Evolutionary conservation across 2,888 invertebrate genomes (phyloP).

Genomic region (Leptinotarsa peninsularis): DNA sequence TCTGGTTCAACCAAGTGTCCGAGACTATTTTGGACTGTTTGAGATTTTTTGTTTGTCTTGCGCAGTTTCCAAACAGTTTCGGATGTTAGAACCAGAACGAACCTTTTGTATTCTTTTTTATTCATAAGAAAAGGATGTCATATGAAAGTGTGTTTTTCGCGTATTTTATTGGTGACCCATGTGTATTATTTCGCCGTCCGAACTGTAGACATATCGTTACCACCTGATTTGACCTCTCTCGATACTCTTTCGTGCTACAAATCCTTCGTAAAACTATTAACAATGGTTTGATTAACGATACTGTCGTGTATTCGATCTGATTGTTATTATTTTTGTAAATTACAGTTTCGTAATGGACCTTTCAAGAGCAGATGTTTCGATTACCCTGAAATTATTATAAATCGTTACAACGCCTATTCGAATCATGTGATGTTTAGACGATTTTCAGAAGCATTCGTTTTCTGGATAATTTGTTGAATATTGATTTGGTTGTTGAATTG

Average conservation of each 20-base stretch:
- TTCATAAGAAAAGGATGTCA: too few relatives aligned
- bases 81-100: too few relatives aligned
- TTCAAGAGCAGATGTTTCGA: slow-evolving; percentile 51
- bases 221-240: slow-evolving; percentile 1
- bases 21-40: too few relatives aligned
- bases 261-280: slow-evolving; percentile 7
- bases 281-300: slow-evolving; percentile 16
- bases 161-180: too few relatives aligned
- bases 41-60: too few relatives aligned
- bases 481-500: slow-evolving; percentile 39
- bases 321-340: slow-evolving; percentile 18
- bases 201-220: neutral
- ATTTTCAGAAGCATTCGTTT: slow-evolving; percentile 28
- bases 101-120: too few relatives aligned
- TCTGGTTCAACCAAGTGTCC: too few relatives aligned
- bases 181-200: too few relatives aligned
- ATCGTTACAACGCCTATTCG: slow-evolving; percentile 43
- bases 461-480: slow-evolving; percentile 40
- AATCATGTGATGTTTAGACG: slow-evolving; percentile 28
- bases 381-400: slow-evolving; percentile 51
- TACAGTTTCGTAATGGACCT: slow-evolving; percentile 49
- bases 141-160: too few relatives aligned
- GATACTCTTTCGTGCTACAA: slow-evolving; percentile 6
- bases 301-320: slow-evolving; percentile 5
- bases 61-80: too few relatives aligned